Conservation (phyloP, 2,888 invertebrate genomes). For the Ypsolopha scabrella region DNA sequence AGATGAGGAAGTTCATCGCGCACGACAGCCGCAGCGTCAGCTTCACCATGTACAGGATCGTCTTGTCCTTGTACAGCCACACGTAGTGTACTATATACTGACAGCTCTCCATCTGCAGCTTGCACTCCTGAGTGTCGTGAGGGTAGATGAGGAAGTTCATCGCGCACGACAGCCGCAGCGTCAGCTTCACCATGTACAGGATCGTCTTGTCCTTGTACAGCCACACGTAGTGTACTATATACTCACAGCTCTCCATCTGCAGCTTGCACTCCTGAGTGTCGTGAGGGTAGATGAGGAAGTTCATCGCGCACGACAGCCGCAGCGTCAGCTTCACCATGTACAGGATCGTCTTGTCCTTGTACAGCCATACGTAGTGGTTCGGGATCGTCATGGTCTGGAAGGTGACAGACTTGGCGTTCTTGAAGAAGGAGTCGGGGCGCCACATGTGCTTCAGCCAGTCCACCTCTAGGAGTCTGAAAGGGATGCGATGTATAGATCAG, state of each 20-base stretch:
- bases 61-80: slow-evolving; percentile 90
- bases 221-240: slow-evolving; percentile 94
- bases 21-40: slow-evolving; percentile 90
- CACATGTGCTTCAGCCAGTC: slow-evolving; percentile 95
- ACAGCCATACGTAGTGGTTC: slow-evolving; percentile 93
- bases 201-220: slow-evolving; percentile 89
- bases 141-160: slow-evolving; percentile 97
- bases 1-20: slow-evolving; percentile 95
- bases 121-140: slow-evolving; percentile 94
- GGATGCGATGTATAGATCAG: background rate
- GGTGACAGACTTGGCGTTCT: slow-evolving; percentile 93
- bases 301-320: slow-evolving; percentile 93
- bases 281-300: slow-evolving; percentile 93
- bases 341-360: slow-evolving; percentile 86
- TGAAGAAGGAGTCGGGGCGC: slow-evolving; percentile 94
- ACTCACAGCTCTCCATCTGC: slow-evolving; percentile 96
- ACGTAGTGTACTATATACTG: slow-evolving; percentile 93
- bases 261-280: slow-evolving; percentile 95
- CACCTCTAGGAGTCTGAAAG: slow-evolving; percentile 79
- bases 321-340: slow-evolving; percentile 88
- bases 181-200: slow-evolving; percentile 85
- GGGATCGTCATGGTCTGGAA: slow-evolving; percentile 96
- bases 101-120: slow-evolving; percentile 95
- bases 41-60: slow-evolving; percentile 85
- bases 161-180: slow-evolving; percentile 88